Base-by-base conservation (phyloP, 2,113 vertebrate species). In the Aplodontia rufa region DNA sequence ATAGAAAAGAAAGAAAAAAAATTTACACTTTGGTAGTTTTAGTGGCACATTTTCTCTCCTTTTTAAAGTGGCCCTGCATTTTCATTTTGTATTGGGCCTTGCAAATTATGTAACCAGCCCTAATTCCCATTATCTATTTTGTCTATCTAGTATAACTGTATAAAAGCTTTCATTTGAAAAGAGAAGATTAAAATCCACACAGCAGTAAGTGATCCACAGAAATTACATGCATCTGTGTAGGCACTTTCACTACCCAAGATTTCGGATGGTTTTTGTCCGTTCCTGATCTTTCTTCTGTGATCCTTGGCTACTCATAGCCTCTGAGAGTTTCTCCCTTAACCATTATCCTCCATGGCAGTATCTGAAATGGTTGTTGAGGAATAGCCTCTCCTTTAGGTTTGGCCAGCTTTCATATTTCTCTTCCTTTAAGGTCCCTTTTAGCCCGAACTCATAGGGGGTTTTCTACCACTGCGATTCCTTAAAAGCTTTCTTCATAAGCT, bases 81-180 rank as follows among this genome's bases (percentile, higher is more conserved):
- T 91, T 95, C 58, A 75, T 66, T 96, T 76, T 84, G 16, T 64
- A n/a, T 30, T 47, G 53, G 35, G 20, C 3, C 16, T 17, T 60
- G 42, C 14, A 87, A 68, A 85, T 90, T 66, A 71, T 60, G n/a
- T 72, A 53, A 60, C 37, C 5, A 42, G 32, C 11, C 30, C 24
- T 24, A 17, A 6, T n/a, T 37, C 64, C 4, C 1, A 5, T 91
- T 12, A 76, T 76, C 24, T 79, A 5, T 19, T 3, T 79, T 55
- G 5, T 83, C 45, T 75, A 14, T 30, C 5, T 4, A 49, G 6
- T 22, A 1, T 53, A 71, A 82, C 13, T 81, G 2, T 26, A 47
- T 81, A 62, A 80, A 94, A 93, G 4, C 37, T 94, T 68, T 71
- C 28, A 72, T 22, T 95, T 45, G 28, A 82, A 89, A 80, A 84